phyloP scores from a whole-genome alignment of 2,888 invertebrate genomes.

The Ennomos erosarius region DNA sequence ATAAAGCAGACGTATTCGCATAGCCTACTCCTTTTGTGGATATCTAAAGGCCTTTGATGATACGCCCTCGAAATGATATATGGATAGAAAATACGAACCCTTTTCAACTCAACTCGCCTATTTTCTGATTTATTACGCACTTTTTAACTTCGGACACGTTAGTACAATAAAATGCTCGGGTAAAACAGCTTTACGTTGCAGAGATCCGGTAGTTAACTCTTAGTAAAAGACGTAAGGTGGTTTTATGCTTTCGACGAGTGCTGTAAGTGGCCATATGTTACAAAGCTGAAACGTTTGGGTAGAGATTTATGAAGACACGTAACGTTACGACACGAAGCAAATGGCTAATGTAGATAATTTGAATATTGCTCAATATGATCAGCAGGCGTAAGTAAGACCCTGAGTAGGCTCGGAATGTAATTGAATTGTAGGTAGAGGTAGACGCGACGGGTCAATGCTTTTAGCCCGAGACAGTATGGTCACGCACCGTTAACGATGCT shows the following conservation, averaged over 20 bases:
- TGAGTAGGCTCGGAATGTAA: constrained; percentile 31
- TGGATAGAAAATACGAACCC: constrained; percentile 41
- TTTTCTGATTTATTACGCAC: constrained; percentile 48
- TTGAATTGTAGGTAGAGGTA: constrained; percentile 44
- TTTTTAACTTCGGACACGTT: constrained; percentile 52
- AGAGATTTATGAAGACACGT: constrained; percentile 34
- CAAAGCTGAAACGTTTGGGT: constrained; percentile 36
- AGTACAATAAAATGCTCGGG: constrained; percentile 47
- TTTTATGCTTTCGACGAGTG: constrained; percentile 48
- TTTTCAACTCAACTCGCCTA: constrained; percentile 44
- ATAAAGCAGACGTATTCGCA: constrained; percentile 34
- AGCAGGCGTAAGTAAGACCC: constrained; percentile 2
- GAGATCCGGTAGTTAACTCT: constrained; percentile 56
- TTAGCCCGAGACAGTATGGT: constrained; percentile 51
- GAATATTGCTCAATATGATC: constrained; percentile 28
- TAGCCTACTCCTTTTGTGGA: constrained; percentile 52
- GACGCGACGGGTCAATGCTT: constrained; percentile 53
- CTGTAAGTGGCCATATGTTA: constrained; percentile 39
- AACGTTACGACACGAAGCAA: constrained; percentile 31
- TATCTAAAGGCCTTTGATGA: constrained; percentile 63
- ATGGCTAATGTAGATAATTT: constrained; percentile 32
- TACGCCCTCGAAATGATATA: constrained; percentile 58
- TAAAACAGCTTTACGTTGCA: constrained; percentile 52
- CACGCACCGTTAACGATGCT: constrained; percentile 59
- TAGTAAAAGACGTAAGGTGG: constrained; percentile 45